These are phyloP conservation scores for Tamandua tetradactyla DNA, from an alignment of 2,797 vertebrate species.

Conservation along the genomic window DNA sequence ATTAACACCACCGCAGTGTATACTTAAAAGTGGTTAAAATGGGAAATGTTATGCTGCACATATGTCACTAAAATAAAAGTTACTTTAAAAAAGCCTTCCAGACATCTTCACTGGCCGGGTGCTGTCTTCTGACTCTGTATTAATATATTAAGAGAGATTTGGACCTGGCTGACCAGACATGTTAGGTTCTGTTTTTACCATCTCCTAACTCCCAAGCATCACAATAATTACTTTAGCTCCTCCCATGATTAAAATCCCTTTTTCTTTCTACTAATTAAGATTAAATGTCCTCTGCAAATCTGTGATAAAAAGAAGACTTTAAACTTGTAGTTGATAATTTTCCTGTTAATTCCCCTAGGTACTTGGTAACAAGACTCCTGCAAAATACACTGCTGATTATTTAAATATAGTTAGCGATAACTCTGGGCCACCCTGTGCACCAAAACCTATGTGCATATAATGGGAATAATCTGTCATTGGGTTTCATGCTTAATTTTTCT, in stretches of 20 bases:
- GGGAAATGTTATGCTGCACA: too few species aligned
- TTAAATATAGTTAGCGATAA: not conserved
- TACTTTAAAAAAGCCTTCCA: too few species aligned
- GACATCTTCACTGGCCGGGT: not conserved
- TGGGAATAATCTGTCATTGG: not conserved
- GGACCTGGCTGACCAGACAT: not conserved
- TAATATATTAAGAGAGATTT: not conserved
- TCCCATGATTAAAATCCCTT: not conserved
- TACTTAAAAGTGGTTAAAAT: too few species aligned
- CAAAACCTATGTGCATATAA: not conserved
- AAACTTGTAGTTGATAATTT: not conserved
- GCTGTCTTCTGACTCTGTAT: not conserved
- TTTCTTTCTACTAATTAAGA: not conserved
- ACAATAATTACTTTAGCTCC: not conserved
- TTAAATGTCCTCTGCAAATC: not conserved
- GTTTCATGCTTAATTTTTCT: not conserved
- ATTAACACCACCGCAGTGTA: too few species aligned
- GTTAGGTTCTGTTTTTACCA: not conserved
- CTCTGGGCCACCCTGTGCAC: too few species aligned
- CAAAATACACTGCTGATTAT: fast-evolving
- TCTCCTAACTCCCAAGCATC: not conserved
- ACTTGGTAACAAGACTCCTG: not conserved
- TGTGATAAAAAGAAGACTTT: not conserved
- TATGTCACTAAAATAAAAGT: too few species aligned
- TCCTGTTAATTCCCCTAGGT: not conserved